phyloP scores from a whole-genome alignment of 1,140 invertebrate species.

The Tetragnatha versicolor region DNA sequence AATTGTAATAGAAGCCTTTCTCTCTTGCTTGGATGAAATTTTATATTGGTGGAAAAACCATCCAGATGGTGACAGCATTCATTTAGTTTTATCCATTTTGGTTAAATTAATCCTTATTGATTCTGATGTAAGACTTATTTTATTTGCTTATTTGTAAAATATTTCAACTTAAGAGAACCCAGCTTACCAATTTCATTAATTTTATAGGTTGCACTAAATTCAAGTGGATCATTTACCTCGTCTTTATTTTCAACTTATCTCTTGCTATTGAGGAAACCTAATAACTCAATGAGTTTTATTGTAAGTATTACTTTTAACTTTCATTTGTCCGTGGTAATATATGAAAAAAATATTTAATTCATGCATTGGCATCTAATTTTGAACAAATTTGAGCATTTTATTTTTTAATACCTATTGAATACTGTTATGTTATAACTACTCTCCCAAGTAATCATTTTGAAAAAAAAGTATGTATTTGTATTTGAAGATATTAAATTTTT shows the following conservation, averaged over 20 bases:
- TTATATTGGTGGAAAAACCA: background rate
- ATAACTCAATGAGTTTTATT: slow-evolving; percentile 14
- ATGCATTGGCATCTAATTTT: too few species aligned
- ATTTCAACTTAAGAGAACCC: background rate
- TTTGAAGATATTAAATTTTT: too few species aligned
- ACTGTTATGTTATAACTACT: too few species aligned
- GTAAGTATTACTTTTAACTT: slow-evolving; percentile 35
- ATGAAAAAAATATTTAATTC: too few species aligned
- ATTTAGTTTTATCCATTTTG: slow-evolving; percentile 36
- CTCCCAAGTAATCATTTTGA: too few species aligned
- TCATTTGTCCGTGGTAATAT: too few species aligned
- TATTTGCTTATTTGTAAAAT: too few species aligned
- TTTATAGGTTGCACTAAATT: slow-evolving; percentile 37
- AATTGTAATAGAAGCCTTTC: slow-evolving; percentile 18
- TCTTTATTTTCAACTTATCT: slow-evolving; percentile 33
- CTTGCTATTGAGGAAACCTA: background rate
- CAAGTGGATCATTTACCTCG: background rate
- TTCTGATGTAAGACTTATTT: slow-evolving; percentile 35
- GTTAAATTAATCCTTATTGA: slow-evolving; percentile 49
- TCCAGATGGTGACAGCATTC: slow-evolving; percentile 14
- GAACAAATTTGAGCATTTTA: too few species aligned
- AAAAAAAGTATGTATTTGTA: too few species aligned
- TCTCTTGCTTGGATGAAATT: slow-evolving; percentile 11
- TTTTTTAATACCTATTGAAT: too few species aligned
- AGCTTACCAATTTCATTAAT: background rate